Base-by-base conservation (phyloP, 2,797 vertebrate species). In the Melanotaenia nigrans region DNA sequence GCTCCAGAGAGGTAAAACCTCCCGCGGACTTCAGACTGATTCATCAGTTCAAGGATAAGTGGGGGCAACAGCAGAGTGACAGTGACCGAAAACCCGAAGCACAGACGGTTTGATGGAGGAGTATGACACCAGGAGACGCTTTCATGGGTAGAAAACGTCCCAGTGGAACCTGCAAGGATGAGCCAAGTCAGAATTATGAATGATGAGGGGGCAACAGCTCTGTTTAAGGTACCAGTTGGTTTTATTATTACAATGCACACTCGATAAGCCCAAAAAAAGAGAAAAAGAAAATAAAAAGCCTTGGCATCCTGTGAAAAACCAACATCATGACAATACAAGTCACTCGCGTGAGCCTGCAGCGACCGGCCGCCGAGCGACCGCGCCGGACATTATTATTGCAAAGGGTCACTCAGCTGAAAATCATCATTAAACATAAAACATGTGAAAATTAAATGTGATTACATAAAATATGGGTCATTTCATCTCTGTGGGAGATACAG, bases 351-450 rank as follows among this genome's bases (percentile, higher is more conserved):
- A 78, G 89, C 82, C 84, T 61, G 86, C 85, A 71, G 51, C 33
- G 68, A 72, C 79, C 90, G 84, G 85, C 75, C 83, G 51, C 86
- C 56, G 71, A 73, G 75, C 30, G 68, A 83, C 81, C 4, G 76
- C 47, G 82, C 85, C 84, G 75, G 88, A 92, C 90, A 82, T 95
- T 93, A 87, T 97, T 97, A 97, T 96, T 96, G 96, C 96, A 91
- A 95, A 95, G 94, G 89, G 91, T 93, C 90, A 90, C 88, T 85
- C 89, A 83, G 75, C 78, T 56, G 59, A 87, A 90, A 89, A 90
- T 89, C 79, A 86, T 89, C 81, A 82, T 74, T 81, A 88, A 87
- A 88, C 77, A 68, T 16, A 76, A 84, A 63, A 72, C 11, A 86
- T 75, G 80, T 70, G 78, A 86, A 85, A 91, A 81, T 69, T 77